Conservation (phyloP, 1,140 invertebrate species). For the Cotesia chilonis region DNA sequence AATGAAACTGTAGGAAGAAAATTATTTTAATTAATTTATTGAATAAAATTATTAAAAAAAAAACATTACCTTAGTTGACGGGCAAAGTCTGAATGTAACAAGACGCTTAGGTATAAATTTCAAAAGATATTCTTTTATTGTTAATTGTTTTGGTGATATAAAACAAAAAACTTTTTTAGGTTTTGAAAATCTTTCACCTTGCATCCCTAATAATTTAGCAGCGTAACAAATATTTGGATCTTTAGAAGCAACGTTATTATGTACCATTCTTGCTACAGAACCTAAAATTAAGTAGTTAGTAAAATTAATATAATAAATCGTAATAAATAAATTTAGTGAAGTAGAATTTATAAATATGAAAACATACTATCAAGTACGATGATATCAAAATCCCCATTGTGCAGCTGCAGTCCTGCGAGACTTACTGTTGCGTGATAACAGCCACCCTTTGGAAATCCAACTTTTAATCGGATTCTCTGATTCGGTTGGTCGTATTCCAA, state of each 20-base stretch:
- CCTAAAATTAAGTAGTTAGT: slow-evolving; percentile 30
- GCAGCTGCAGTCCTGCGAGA: slow-evolving; percentile 79
- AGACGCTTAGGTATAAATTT: slow-evolving; percentile 92
- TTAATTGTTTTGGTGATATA: slow-evolving; percentile 87
- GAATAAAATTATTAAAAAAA: slow-evolving; percentile 37
- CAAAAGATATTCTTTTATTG: slow-evolving; percentile 90
- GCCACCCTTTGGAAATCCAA: slow-evolving; percentile 75
- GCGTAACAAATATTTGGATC: slow-evolving; percentile 88
- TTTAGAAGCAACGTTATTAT: slow-evolving; percentile 86
- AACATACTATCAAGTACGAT: slow-evolving; percentile 86
- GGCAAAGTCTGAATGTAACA: slow-evolving; percentile 91
- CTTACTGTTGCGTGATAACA: slow-evolving; percentile 85
- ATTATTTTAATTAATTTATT: slow-evolving; percentile 17
- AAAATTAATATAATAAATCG: not conserved
- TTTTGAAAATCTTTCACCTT: slow-evolving; percentile 74
- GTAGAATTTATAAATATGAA: slow-evolving; percentile 7
- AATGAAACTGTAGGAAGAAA: slow-evolving; percentile 69
- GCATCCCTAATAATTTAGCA: slow-evolving; percentile 80
- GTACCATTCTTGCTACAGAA: slow-evolving; percentile 81
- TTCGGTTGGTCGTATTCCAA: slow-evolving; percentile 73
- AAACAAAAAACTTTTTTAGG: slow-evolving; percentile 89
- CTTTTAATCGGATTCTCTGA: slow-evolving; percentile 73
- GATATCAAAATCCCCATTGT: slow-evolving; percentile 92
- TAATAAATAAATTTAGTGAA: slow-evolving; percentile 2
- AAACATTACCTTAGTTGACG: slow-evolving; percentile 82